phyloP scores from a whole-genome alignment of 2,113 vertebrate genomes.

The Lophochroa leadbeateri region DNA sequence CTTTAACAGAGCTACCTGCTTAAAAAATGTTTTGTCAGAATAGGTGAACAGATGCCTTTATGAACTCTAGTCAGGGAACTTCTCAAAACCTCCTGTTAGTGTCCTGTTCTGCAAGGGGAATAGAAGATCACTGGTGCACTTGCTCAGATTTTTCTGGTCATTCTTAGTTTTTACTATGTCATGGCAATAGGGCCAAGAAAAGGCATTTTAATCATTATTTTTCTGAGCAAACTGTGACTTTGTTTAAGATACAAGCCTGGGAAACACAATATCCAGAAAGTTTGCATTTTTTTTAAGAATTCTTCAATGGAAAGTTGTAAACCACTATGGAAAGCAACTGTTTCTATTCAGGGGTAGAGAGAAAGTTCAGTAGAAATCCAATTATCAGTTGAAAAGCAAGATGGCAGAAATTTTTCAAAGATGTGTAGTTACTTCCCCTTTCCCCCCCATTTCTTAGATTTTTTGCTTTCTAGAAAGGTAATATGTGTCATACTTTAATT shows the following conservation, averaged over 20 bases:
- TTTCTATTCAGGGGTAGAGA: not conserved
- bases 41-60: not conserved
- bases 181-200: not conserved
- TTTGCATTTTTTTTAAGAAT: not conserved
- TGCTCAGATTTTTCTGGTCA: not conserved
- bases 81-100: not conserved
- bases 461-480: not conserved
- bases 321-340: not conserved
- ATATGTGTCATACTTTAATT: not conserved
- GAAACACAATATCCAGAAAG: not conserved
- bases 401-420: not conserved
- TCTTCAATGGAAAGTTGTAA: not conserved
- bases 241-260: not conserved
- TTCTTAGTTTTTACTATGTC: not conserved
- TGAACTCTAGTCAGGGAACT: not conserved
- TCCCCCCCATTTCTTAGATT: not conserved
- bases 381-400: not conserved
- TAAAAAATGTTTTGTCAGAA: not conserved
- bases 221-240: not conserved
- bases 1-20: not conserved
- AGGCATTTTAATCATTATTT: not conserved
- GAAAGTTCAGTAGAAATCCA: not conserved
- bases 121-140: not conserved
- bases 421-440: not conserved
- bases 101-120: accelerated